A percentile compares a stretch with the other conserved stretches of the same genome.
These are phyloP conservation scores for Pao palembangensis DNA, from an alignment of 2,113 vertebrate genomes.

Conservation along the genomic window DNA sequence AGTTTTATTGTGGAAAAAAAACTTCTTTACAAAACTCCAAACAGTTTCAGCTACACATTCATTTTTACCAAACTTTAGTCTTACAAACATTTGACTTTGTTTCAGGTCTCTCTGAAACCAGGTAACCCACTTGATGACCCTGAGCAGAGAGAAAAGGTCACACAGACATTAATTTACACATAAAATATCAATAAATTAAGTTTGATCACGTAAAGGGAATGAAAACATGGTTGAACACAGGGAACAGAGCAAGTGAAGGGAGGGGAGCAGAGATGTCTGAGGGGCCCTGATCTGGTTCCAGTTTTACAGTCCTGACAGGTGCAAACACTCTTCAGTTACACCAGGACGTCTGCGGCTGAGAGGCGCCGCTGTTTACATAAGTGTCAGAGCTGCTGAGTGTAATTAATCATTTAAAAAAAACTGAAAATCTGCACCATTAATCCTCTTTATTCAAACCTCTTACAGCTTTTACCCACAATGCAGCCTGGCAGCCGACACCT, in stretches of 20 bases:
- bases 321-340: too few species aligned
- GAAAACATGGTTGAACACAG: constrained; percentile 43
- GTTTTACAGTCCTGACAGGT: too few species aligned
- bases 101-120: constrained; percentile 55
- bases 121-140: constrained; percentile 51
- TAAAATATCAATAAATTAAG: constrained; percentile 68
- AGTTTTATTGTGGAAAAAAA: constrained; percentile 51
- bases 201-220: constrained; percentile 40
- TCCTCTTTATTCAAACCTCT: neutral
- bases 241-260: constrained; percentile 22
- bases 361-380: too few species aligned
- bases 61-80: constrained; percentile 44
- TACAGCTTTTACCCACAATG: neutral
- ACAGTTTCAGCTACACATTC: constrained; percentile 45
- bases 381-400: neutral
- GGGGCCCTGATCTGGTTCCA: too few species aligned
- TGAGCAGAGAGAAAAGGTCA: constrained; percentile 49
- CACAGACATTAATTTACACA: constrained; percentile 18
- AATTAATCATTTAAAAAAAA: neutral
- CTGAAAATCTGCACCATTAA: too few species aligned
- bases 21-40: constrained; percentile 57
- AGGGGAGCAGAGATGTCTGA: too few species aligned
- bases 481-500: neutral
- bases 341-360: too few species aligned
- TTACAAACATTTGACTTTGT: constrained; percentile 25